Base-by-base conservation (phyloP, 2,888 invertebrate species). In the Andricus curvator region DNA sequence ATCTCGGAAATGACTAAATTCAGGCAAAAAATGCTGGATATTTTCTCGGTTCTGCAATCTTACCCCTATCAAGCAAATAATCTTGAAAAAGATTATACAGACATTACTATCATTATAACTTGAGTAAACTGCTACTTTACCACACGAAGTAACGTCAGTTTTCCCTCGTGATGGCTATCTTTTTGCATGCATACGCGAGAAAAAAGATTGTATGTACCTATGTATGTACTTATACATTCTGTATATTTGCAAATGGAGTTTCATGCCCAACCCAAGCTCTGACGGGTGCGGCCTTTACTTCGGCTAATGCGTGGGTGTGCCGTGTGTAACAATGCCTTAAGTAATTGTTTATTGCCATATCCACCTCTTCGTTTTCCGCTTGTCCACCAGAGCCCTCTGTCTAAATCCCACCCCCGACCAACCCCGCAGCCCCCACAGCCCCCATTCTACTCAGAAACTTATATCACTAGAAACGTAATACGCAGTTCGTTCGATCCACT, bases 261-360 rank as follows among this genome's bases (percentile, higher is more conserved):
- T 80, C 81, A 78, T 83, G 88, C 89, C 89, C 88, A 87, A 83
- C 87, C 87, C 86, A 86, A 83, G 85, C 86, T 85, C 86, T 85
- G 85, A 85, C 90, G 89, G 91, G 91, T 89, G 91, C 91, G 91
- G 91, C 90, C 85, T 88, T 90, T 90, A 91, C 91, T 91, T 87
- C 85, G 89, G 88, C 89, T 91, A 91, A 91, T 91, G 91, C 90
- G 90, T 91, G 90, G 91, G 91, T 91, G 91, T 88, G 91, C 89
- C 90, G 86, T 84, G 89, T 89, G 89, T 91, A 90, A 90, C 89
- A 89, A 88, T 89, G 90, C 90, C 91, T 91, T 91, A 91, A 91
- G 91, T 92, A 92, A 92, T 92, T 91, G 91, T 91, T 91, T 91
- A 91, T 89, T 90, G 88, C 90, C 88, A 85, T 87, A 88, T 87